Evolutionary conservation across 2,888 invertebrate species (phyloP).

Genomic region (Epistrophella euchroma): DNA sequence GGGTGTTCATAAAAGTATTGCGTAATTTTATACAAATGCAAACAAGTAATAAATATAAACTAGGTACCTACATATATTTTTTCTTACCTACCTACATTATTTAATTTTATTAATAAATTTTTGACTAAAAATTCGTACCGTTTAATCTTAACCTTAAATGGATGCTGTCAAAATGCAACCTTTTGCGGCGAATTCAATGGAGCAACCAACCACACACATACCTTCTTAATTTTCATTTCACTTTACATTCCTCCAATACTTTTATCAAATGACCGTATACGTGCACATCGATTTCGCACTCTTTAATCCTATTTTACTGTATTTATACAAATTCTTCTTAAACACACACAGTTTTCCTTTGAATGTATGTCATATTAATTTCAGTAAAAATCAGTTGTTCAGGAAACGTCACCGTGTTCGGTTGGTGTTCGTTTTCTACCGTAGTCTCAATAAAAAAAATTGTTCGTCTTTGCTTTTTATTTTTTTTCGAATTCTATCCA

Average conservation of each 20-base stretch:
- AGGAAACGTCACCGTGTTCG: slow-evolving; percentile 73
- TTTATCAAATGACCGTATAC: slow-evolving; percentile 29
- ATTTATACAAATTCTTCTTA: not conserved
- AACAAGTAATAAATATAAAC: no score
- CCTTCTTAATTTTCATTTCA: not conserved
- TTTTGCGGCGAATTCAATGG: slow-evolving; percentile 64
- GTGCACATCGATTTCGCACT: not conserved
- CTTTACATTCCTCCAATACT: not conserved
- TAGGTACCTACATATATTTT: no score
- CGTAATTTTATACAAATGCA: no score
- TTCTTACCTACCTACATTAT: no score
- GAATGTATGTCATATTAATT: slow-evolving; percentile 49
- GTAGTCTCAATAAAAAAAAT: slow-evolving; percentile 8
- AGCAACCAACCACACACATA: slow-evolving; percentile 23
- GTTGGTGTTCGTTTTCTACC: slow-evolving; percentile 70
- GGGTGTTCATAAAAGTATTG: no score
- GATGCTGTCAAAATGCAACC: not conserved
- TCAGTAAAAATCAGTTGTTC: slow-evolving; percentile 62
- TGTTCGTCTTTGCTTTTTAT: slow-evolving; percentile 28
- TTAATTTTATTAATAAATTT: no score
- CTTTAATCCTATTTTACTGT: not conserved
- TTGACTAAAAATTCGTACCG: not conserved
- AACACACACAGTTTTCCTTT: slow-evolving; percentile 57
- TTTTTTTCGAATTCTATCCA: slow-evolving; percentile 8
- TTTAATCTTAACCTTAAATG: not conserved